phyloP scores from a whole-genome alignment of 2,888 invertebrate genomes.

The Parapristionchus giblindavisi region DNA sequence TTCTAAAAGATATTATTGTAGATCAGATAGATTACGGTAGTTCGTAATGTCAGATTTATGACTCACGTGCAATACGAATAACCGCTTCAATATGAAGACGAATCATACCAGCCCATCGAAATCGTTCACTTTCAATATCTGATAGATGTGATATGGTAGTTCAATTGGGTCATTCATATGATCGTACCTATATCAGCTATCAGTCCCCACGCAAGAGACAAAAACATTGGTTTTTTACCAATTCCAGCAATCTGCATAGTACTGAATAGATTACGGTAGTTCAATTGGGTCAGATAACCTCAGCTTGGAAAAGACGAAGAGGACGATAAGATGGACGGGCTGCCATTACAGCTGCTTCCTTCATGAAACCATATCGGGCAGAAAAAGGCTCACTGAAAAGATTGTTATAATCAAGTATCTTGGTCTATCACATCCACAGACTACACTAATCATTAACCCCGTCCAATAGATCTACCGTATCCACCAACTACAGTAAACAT shows the following conservation, averaged over 20 bases:
- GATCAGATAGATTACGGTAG: no score
- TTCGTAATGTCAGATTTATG: not conserved
- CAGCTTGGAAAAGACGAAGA: conserved; percentile 37
- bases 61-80: conserved; percentile 52
- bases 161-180: not conserved
- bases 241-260: conserved; percentile 16
- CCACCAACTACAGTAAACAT: no score
- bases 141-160: conserved; percentile 18
- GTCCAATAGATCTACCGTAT: no score
- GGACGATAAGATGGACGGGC: conserved; percentile 47
- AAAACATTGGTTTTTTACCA: conserved; percentile 52
- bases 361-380: conserved; percentile 54
- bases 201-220: conserved; percentile 57
- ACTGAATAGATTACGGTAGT: conserved; percentile 13
- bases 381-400: conserved; percentile 58
- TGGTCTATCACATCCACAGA: conserved; percentile 17
- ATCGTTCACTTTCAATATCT: conserved; percentile 59
- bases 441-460: no score
- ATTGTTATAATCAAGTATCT: not conserved
- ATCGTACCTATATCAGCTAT: conserved; percentile 60
- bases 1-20: conserved; percentile 41
- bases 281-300: conserved; percentile 14
- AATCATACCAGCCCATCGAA: conserved; percentile 58
- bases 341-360: conserved; percentile 54
- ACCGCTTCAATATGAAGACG: conserved; percentile 61